phyloP scores from a whole-genome alignment of 2,113 vertebrate species.

The Arothron firmamentum region DNA sequence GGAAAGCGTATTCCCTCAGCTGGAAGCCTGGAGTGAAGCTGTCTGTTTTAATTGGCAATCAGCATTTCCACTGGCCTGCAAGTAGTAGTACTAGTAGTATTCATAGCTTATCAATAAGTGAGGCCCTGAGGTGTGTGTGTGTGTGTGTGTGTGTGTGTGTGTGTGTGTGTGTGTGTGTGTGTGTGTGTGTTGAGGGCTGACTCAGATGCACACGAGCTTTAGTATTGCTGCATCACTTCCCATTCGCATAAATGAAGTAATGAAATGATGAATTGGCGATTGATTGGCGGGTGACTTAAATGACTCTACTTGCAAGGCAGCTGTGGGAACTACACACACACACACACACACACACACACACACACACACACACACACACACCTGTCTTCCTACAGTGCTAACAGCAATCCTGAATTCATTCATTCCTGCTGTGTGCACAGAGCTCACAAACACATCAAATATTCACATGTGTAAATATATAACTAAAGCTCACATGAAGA shows the following conservation, averaged over 20 bases:
- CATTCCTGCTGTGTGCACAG: conserved; percentile 16
- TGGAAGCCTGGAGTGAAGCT: conserved; percentile 19
- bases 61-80: conserved; percentile 12
- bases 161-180: too few species aligned
- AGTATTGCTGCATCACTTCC: conserved; percentile 30
- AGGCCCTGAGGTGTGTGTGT: conserved; percentile 11
- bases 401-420: conserved; percentile 32
- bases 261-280: conserved; percentile 23
- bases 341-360: conserved; percentile 7
- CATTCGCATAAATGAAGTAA: conserved; percentile 36
- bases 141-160: too few species aligned
- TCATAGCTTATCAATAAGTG: conserved; percentile 54
- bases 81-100: conserved; percentile 45
- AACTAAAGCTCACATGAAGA: conserved; percentile 15
- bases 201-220: conserved; percentile 22
- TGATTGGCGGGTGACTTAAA: conserved; percentile 44
- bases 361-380: conserved; percentile 2
- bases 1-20: conserved; percentile 11
- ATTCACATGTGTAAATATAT: neutral
- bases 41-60: conserved; percentile 31
- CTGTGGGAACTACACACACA: conserved; percentile 19
- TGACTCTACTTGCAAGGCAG: conserved; percentile 27
- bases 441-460: conserved; percentile 9
- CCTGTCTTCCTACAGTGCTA: conserved; percentile 18
- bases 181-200: neutral